Conservation (phyloP, 2,113 vertebrate genomes). For the Protobothrops mucrosquamatus region DNA sequence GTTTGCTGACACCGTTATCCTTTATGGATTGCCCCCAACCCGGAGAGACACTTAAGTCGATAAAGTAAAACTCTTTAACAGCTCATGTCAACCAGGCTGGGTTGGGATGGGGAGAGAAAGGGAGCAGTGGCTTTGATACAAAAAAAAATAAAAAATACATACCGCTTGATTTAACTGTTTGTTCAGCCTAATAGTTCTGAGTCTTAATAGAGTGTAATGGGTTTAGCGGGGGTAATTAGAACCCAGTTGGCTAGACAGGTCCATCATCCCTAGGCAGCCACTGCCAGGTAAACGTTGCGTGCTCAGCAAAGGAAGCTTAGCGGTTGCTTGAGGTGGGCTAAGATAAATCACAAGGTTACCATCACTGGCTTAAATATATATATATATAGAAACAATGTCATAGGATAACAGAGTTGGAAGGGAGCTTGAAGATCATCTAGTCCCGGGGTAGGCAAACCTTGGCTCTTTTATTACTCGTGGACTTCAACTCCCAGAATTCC, state of each 20-base stretch:
- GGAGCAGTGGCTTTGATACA: neutral
- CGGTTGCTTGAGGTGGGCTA: slow-evolving; percentile 24
- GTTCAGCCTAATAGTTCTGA: slow-evolving; percentile 9
- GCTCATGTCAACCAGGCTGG: neutral
- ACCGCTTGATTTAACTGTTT: neutral
- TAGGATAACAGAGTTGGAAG: too few species aligned
- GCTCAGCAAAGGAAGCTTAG: slow-evolving; percentile 38
- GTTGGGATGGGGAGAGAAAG: neutral
- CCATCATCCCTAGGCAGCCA: slow-evolving; percentile 21
- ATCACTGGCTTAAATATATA: slow-evolving; percentile 9
- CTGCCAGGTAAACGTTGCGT: slow-evolving; percentile 20
- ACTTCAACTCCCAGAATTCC: too few species aligned
- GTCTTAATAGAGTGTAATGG: slow-evolving; percentile 13
- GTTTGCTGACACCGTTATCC: neutral
- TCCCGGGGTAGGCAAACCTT: too few species aligned
- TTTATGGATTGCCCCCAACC: neutral
- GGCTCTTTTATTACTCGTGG: too few species aligned
- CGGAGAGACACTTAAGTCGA: neutral
- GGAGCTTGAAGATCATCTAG: too few species aligned
- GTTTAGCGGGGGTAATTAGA: slow-evolving; percentile 39
- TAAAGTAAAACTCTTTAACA: neutral
- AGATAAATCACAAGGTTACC: slow-evolving; percentile 52
- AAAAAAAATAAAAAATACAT: neutral
- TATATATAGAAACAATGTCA: neutral
- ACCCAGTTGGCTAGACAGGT: slow-evolving; percentile 14